Evolutionary conservation across 2,113 vertebrate genomes (phyloP).

Genomic region (Ramphastos sulfuratus): DNA sequence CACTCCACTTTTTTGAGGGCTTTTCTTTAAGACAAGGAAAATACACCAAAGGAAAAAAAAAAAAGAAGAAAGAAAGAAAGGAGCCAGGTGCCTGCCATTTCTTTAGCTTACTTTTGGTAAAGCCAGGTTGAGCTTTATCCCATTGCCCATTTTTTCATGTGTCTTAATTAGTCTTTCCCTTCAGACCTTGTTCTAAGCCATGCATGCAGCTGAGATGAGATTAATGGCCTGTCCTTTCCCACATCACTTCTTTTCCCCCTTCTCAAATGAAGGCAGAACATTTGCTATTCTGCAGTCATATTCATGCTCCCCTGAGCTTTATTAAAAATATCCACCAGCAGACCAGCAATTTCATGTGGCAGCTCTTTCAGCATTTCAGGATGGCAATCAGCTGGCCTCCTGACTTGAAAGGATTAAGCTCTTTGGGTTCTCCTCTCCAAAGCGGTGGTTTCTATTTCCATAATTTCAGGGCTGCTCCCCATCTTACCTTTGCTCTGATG

Average conservation of each 20-base stretch:
- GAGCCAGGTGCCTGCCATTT: not conserved
- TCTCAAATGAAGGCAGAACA: not conserved
- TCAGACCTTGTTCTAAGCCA: conserved; percentile 2
- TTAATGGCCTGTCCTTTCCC: conserved; percentile 37
- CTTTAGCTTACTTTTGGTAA: not conserved
- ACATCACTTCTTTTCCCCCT: not conserved
- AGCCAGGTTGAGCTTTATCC: not conserved
- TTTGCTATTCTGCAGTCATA: conserved; percentile 6
- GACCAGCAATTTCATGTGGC: not conserved
- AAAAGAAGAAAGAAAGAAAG: no score
- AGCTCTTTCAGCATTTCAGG: not conserved
- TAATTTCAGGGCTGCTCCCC: not conserved
- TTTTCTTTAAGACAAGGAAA: not conserved
- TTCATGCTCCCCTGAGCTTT: not conserved
- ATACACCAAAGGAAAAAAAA: not conserved
- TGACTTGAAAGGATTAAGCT: not conserved
- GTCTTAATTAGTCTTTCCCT: conserved; percentile 42
- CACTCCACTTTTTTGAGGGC: not conserved
- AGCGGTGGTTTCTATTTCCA: not conserved
- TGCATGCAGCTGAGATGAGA: not conserved
- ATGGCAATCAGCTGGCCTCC: not conserved
- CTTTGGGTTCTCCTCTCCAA: not conserved
- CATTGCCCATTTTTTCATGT: conserved; percentile 30
- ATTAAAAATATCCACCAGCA: not conserved
- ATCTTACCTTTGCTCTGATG: not conserved